These are phyloP conservation scores for Protosalanx chinensis DNA, from an alignment of 2,797 vertebrate genomes.

Conservation along the genomic window DNA sequence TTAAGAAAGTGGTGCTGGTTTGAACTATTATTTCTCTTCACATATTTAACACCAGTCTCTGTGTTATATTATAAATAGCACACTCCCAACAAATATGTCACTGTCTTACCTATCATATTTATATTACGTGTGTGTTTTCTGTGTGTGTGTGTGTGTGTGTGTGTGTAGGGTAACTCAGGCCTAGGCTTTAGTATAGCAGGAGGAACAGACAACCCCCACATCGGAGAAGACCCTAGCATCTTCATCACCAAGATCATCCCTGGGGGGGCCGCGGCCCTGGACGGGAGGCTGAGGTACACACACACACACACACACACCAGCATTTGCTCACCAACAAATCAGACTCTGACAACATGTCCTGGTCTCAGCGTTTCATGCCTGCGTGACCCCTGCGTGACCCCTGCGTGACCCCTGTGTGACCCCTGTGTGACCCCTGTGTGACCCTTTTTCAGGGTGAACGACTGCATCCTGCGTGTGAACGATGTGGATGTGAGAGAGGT, in stretches of 20 bases:
- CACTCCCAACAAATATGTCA: not conserved
- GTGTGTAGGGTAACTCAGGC: conserved; percentile 88
- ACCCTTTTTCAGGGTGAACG: conserved; percentile 82
- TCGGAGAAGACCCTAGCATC: conserved; percentile 95
- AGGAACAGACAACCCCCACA: conserved; percentile 96
- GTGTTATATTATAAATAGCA: not conserved
- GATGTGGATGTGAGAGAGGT: conserved; percentile 91
- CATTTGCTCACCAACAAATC: not conserved
- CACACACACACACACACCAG: conserved; percentile 17
- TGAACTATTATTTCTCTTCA: not conserved
- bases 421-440: not conserved
- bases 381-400: not conserved
- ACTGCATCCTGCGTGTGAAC: conserved; percentile 93
- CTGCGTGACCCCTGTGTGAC: not conserved
- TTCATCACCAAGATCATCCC: conserved; percentile 98
- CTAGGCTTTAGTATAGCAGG: conserved; percentile 98
- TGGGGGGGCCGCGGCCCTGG: conserved; percentile 92
- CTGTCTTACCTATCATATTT: not conserved
- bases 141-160: conserved; percentile 10
- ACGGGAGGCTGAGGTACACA: conserved; percentile 88
- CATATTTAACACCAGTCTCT: not conserved
- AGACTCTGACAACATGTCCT: not conserved
- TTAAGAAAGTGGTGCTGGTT: not conserved
- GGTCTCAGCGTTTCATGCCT: not conserved
- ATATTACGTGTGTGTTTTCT: not conserved